These are phyloP conservation scores for Molossus molossus DNA, from an alignment of 2,797 vertebrate genomes.

Conservation along the genomic window DNA sequence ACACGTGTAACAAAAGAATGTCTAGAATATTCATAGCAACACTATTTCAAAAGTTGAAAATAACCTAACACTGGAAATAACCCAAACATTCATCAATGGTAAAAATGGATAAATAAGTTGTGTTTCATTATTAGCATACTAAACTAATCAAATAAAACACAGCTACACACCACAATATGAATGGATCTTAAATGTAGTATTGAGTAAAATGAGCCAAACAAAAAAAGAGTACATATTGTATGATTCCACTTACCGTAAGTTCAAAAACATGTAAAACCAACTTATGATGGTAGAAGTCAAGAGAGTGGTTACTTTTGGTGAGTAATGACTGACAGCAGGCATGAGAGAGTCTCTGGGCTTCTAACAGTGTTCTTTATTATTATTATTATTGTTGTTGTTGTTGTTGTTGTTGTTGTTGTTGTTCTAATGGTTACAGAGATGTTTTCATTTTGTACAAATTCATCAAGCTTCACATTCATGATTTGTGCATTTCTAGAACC, in stretches of 20 bases:
- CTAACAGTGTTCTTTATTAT: background rate
- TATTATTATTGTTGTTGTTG: no score
- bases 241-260: background rate
- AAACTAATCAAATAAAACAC: background rate
- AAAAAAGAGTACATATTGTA: background rate
- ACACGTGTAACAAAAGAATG: background rate
- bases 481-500: background rate
- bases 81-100: background rate
- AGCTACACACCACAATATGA: background rate
- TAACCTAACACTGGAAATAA: background rate
- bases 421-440: background rate
- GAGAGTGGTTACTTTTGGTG: background rate
- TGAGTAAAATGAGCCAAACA: background rate
- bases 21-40: background rate
- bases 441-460: conserved; percentile 6
- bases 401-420: background rate
- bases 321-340: background rate
- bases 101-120: background rate
- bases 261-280: background rate
- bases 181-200: background rate
- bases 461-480: background rate
- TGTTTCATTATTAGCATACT: conserved; percentile 3
- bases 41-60: conserved; percentile 19
- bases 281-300: background rate
- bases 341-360: background rate